Percentiles rank a stretch among this genome's conserved stretches.
Conservation (phyloP, 2,113 vertebrate genomes). For the Tetraodon nigroviridis region DNA sequence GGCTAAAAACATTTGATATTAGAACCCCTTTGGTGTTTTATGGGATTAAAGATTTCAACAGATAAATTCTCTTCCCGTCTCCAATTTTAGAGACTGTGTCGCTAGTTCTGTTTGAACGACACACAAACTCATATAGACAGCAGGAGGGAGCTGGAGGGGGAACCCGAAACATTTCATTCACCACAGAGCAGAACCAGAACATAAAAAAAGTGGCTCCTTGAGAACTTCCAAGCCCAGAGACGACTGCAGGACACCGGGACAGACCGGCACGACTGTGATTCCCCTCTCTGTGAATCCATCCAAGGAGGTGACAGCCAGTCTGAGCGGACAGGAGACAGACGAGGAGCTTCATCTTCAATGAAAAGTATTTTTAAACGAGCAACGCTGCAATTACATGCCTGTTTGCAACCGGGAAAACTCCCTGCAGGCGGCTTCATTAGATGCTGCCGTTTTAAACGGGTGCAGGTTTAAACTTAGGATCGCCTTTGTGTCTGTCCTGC, state of each 20-base stretch:
- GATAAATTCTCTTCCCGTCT: too few species aligned
- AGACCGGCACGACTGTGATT: not conserved
- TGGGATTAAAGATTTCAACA: too few species aligned
- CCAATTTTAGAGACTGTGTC: too few species aligned
- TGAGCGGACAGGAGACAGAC: not conserved
- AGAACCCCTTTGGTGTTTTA: too few species aligned
- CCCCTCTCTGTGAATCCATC: not conserved
- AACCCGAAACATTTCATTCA: not conserved
- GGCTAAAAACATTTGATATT: too few species aligned
- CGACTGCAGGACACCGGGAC: not conserved
- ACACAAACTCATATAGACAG: too few species aligned
- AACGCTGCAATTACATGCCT: conserved; percentile 2
- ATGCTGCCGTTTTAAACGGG: too few species aligned
- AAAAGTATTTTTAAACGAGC: not conserved
- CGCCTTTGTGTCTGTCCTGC: too few species aligned
- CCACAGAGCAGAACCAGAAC: not conserved
- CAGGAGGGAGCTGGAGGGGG: too few species aligned
- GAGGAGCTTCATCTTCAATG: not conserved
- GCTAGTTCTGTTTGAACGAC: too few species aligned
- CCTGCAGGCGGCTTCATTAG: not conserved
- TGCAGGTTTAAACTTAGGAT: too few species aligned
- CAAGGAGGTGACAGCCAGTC: not conserved
- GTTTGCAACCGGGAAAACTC: not conserved
- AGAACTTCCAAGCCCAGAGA: not conserved
- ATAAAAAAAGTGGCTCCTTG: not conserved